phyloP scores from a whole-genome alignment of 2,797 vertebrate species.

The Bovichtus variegatus region DNA sequence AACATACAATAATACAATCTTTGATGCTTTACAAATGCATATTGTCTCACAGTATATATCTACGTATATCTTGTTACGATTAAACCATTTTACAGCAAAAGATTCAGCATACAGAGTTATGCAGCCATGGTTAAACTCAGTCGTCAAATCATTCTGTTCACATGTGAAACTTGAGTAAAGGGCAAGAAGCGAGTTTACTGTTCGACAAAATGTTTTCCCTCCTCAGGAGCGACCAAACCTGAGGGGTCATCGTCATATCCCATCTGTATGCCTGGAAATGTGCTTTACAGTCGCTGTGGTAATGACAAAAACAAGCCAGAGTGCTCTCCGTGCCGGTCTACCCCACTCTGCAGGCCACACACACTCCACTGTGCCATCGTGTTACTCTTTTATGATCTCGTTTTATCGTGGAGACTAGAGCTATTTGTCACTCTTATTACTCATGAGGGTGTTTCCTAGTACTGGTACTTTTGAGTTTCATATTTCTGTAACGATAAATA shows the following conservation, averaged over 20 bases:
- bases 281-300: constrained; percentile 37
- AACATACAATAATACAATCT: too few species aligned
- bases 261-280: constrained; percentile 52
- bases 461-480: constrained; percentile 10
- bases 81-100: neutral
- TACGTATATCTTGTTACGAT: neutral
- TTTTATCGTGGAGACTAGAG: constrained; percentile 34
- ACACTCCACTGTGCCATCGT: constrained; percentile 41
- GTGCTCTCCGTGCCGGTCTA: constrained; percentile 63
- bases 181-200: constrained; percentile 14
- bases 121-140: constrained; percentile 8
- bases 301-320: constrained; percentile 68
- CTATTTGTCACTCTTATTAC: constrained; percentile 16
- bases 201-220: constrained; percentile 36
- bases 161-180: constrained; percentile 20
- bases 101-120: neutral
- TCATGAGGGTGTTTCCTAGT: constrained; percentile 19
- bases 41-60: neutral
- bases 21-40: neutral
- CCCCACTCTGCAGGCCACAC: constrained; percentile 59
- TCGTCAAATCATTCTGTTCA: constrained; percentile 25
- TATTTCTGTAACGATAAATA: constrained; percentile 14
- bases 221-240: constrained; percentile 27
- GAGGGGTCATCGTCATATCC: constrained; percentile 38
- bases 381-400: constrained; percentile 47